Base-by-base conservation (phyloP, 2,888 invertebrate genomes). In the Aleiodes alternator region DNA sequence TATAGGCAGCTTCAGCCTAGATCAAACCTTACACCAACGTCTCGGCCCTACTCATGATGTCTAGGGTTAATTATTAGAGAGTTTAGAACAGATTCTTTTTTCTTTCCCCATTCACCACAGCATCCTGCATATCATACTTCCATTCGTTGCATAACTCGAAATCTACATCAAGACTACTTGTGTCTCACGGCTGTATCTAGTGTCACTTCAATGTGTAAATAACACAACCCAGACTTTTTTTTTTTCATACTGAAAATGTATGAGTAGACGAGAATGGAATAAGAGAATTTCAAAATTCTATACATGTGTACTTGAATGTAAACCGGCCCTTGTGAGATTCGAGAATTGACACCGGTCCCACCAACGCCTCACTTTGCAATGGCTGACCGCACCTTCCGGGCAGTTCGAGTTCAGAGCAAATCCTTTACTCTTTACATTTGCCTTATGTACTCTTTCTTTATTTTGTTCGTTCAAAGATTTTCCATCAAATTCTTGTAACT, bases 311-410 rank as follows among this genome's bases (percentile, higher is more conserved):
- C 87, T 87, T 82, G 84, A 86, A 87, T 88, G 89, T 89, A 89
- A 89, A 87, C 89, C 86, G 89, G 88, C 88, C 88, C 88, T 86
- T 89, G 89, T 89, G 89, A 89, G 89, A 89, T 89, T 89, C 84
- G 87, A 87, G 84, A 82, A 82, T 84, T 85, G 79, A 75, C 83
- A 82, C 78, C 86, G 87, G 87, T 89, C 89, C 87, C 89, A 89
- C 88, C 88, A 83, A 82, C 85, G 85, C 87, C 73, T 78, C 78
- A 76, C 79, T 68, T 51, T 51, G 51, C 84, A 83, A 85, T 83
- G 83, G 84, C 84, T 86, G 85, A 89, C 89, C 89, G 86, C 89
- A 89, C 85, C 89, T 89, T 89, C 89, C 89, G 88, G 87, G 83
- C 85, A 80, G 83, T 84, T 84, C 80, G 79, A 82, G 82, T 78